Evolutionary conservation across 2,888 invertebrate genomes (phyloP), one percentile per base, ranked within the genome.

Genomic region (Melieria crassipennis): DNA sequence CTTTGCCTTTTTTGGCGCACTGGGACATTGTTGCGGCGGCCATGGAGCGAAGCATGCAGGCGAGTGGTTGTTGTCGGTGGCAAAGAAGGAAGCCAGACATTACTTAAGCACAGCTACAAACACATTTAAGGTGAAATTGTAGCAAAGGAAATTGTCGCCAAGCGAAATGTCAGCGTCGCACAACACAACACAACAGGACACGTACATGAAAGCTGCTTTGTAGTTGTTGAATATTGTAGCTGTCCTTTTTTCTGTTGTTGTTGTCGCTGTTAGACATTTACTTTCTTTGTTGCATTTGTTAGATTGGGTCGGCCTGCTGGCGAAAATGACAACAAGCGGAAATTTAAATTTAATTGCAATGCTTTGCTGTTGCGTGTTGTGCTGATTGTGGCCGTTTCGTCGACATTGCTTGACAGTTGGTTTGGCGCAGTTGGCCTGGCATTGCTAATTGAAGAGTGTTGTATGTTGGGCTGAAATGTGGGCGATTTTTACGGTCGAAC

Each of bases 311-410:
- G 30, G 30, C 30, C 30, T 30, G 30, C 30, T 30, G 30, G 30
- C 30, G 30, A 30, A 66, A 50, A 58, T 64, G 65, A 65, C 65
- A 68, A 16, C 45, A 70, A 69, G 72, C 75, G 76, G 71, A 78
- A 79, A 79, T 78, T 79, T 57, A 71, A 78, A 79, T 77, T 77
- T 76, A 79, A 79, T 78, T 80, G 77, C 74, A 79, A 78, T 91
- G 93, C 93, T 93, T 91, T 91, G 90, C 78, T 92, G 90, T 86
- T 90, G 90, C 84, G 91, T 88, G 84, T 92, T 89, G 80, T 91
- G 89, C 83, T 93, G 93, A 86, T 91, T 89, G 87, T 91, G 90
- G 81, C 85, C 83, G 79, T 84, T 90, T 78, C 89, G 90, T 85
- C 93, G 30, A 30, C 30, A 30, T 30, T 30, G 30, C 30, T 30